Conservation (phyloP, 2,888 invertebrate genomes). For the Prenolepis imparis region DNA sequence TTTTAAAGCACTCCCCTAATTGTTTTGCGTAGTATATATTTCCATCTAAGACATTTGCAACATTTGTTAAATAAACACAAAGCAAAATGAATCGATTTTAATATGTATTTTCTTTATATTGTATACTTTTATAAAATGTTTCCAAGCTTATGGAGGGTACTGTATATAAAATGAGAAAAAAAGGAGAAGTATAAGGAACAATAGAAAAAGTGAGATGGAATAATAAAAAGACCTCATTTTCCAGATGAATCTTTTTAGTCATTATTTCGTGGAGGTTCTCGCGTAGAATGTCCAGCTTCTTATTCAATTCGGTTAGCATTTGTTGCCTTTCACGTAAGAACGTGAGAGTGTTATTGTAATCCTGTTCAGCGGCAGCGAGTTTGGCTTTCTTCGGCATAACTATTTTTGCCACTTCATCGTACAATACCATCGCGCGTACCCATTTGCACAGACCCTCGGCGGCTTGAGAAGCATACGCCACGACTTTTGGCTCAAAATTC, state of each 20-base stretch:
- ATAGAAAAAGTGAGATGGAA: neutral
- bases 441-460: slow-evolving; percentile 92
- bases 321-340: slow-evolving; percentile 89
- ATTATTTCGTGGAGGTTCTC: slow-evolving; percentile 86
- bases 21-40: too few relatives aligned
- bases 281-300: slow-evolving; percentile 87
- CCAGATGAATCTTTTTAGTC: slow-evolving; percentile 87
- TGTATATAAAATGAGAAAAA: too few relatives aligned
- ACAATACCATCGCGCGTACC: slow-evolving; percentile 92
- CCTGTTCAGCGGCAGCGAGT: slow-evolving; percentile 89
- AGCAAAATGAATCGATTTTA: too few relatives aligned
- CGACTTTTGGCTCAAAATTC: slow-evolving; percentile 89
- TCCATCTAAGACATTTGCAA: too few relatives aligned
- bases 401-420: slow-evolving; percentile 90
- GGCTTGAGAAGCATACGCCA: slow-evolving; percentile 91
- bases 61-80: too few relatives aligned
- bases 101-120: too few relatives aligned
- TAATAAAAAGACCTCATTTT: slow-evolving; percentile 85
- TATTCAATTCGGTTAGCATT: slow-evolving; percentile 88
- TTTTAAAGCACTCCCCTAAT: too few relatives aligned
- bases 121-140: too few relatives aligned
- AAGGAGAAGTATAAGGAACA: too few relatives aligned
- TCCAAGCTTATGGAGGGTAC: too few relatives aligned
- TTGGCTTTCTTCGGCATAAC: slow-evolving; percentile 91
- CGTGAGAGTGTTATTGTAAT: slow-evolving; percentile 88